Base-by-base conservation (phyloP, 37 sponge, comb jelly and placozoan species). In the Spongia lamella region DNA sequence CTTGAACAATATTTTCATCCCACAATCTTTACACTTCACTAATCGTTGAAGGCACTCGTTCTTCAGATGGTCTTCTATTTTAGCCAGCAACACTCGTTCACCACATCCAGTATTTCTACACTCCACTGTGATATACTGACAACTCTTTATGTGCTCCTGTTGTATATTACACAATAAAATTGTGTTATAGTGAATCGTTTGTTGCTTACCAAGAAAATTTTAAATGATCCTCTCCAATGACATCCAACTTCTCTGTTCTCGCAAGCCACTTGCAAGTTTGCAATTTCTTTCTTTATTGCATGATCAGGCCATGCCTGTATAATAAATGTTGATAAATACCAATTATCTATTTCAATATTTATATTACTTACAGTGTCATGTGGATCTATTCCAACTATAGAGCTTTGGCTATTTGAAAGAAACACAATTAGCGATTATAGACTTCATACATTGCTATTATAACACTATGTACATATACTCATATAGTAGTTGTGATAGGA, bases 221-320 rank as follows among this genome's bases (percentile, higher is more conserved):
- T 73, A 50, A 88, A 40, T 24, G 5, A 31, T 38, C 88, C 88
- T 53, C 16, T 56, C 91, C 91, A 90, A 3, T 29, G 30, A 68
- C 91, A 90, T 21, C 91, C 91, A 38, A 43, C 15, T 13, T 66
- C 52, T 1, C 61, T 21, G 40, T 78, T 69, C 14, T 58, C 14
- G 60, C 91, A 90, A n/a, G 25, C n/a, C 22, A 90, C 83, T 9
- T 17, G 1, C 3, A 90, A 61, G 5, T 29, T 26, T 11, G 35
- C 38, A 4, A 90, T 63, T 40, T 90, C 91, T 40, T 71, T 85
- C 20, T 79, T 63, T 17, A 81, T 81, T 15, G 91, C 91, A 19
- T 40, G 77, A 63, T 90, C 91, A 31, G 86, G 86, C 61, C 79
- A 82, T 38, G 60, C 76, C 87, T 89, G 47, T 9, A 43, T 5